Evolutionary conservation across 2,888 invertebrate genomes (phyloP).

Genomic region (Eupithecia subfuscata): DNA sequence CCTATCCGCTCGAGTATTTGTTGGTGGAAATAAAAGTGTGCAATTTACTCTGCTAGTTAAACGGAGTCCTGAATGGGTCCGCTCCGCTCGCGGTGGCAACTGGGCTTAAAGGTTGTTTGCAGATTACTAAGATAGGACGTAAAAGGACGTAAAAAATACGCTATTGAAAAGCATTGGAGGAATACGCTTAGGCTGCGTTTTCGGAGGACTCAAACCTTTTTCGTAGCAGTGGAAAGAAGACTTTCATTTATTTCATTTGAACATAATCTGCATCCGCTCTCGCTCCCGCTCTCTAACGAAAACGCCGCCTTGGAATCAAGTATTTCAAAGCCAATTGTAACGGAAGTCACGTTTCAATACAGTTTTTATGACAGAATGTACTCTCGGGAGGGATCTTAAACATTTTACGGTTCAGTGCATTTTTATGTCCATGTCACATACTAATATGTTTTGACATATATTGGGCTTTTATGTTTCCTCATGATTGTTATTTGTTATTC

Average conservation of each 20-base stretch:
- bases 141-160: too few relatives aligned
- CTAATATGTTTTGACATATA: constrained; percentile 14
- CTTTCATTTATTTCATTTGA: background rate
- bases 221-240: too few relatives aligned
- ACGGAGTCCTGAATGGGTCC: too few relatives aligned
- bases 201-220: too few relatives aligned
- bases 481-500: constrained; percentile 9
- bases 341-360: constrained; percentile 11
- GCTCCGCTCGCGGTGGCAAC: too few relatives aligned
- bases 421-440: constrained; percentile 33
- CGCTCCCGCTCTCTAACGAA: background rate
- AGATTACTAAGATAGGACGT: too few relatives aligned
- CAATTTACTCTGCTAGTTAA: too few relatives aligned
- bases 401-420: constrained; percentile 13
- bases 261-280: background rate
- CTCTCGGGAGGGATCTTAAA: background rate
- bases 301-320: background rate
- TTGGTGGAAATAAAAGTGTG: too few relatives aligned
- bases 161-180: too few relatives aligned
- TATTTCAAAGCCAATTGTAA: constrained; percentile 4
- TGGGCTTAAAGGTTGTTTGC: too few relatives aligned
- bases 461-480: constrained; percentile 9
- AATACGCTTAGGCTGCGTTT: too few relatives aligned
- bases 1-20: too few relatives aligned
- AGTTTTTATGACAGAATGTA: constrained; percentile 8